Base-by-base conservation (phyloP, 1,140 invertebrate genomes). In the Batillaria attramentaria region DNA sequence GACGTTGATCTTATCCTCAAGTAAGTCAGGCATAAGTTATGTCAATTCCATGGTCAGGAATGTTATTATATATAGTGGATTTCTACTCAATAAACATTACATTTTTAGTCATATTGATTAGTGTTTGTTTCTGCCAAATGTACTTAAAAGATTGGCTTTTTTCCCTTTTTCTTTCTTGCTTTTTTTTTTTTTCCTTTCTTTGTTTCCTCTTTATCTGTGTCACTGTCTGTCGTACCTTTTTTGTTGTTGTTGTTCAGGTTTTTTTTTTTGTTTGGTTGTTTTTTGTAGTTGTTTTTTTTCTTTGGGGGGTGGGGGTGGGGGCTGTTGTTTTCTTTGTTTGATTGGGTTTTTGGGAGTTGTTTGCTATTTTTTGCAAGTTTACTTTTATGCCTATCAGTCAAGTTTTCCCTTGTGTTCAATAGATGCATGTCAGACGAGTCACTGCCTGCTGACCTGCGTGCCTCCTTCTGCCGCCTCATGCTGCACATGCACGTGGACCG, bases 391-490 rank as follows among this genome's bases (percentile, higher is more conserved):
- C n/a, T n/a, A n/a, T n/a, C n/a, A n/a, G n/a, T n/a, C n/a, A n/a
- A n/a, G n/a, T n/a, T n/a, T n/a, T n/a, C n/a, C n/a, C n/a, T n/a
- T n/a, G n/a, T n/a, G n/a, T n/a, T n/a, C n/a, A 3, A 37, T 87
- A 98, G 97, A 89, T 99, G 98, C 91, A 99, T 99, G 97, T 95
- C 97, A 28, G 97, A 99, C 92, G 95, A 96, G 87, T 93, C 92
- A 39, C 94, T 99, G 50, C 96, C 97, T 20, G 98, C 96, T 90
- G 97, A 99, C 88, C 92, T 99, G 62, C 93, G 99, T 68, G 98
- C 99, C 33, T 98, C 98, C 24, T 99, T 99, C 92, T 99, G 97
- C 91, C 95, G 97, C 5, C 93, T 99, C 16, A 98, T 99, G 97
- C 92, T 99, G 78, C 98, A 99, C 92, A 93, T 99, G 87, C 98